Base-by-base conservation (phyloP, 2,888 invertebrate genomes). In the Melinopterus prodromus region DNA sequence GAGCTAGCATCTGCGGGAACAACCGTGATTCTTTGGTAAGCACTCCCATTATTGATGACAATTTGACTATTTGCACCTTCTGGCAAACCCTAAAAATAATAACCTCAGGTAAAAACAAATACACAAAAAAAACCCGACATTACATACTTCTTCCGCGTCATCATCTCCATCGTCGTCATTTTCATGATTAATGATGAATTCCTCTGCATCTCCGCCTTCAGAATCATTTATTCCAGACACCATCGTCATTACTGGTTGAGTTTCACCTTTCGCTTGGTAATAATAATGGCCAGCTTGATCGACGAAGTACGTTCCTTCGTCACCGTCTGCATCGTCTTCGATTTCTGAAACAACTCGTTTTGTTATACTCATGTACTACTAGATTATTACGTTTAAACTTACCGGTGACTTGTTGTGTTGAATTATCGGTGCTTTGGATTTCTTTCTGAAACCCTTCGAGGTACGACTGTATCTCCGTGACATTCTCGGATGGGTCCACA, bases 211-310 rank as follows among this genome's bases (percentile, higher is more conserved):
- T 3, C 84, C 84, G 38, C 83, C 84, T 53, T 89, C 90, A 12
- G 85, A 86, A 78, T 89, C 90, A 82, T 87, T 89, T 5, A 91
- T 87, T 80, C 90, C 90, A 79, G 92, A 91, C 75, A 93, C 91
- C 82, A 94, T 90, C 0, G 94, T 92, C 87, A 94, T 92, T 74
- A 94, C 91, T 79, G 92, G 92, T 81, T 94, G 92, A 14, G 91
- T 91, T 71, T 93, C 93, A 4, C 93, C 92, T 69, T 92, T 92
- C 1, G 94, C 92, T 88, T 96, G 96, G 86, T 94, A 95, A 86
- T 96, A 97, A 87, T 96, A 96, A 83, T 95, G 94, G 0, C 96
- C 96, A 53, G 95, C 91, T 88, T 95, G 94, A 86, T 96, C 96
- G 35, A 96, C 94, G 87, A 95, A 96, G 86, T 95, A 96, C 0